These are phyloP conservation scores for Petrophora chlorosata DNA, from an alignment of 2,888 invertebrate species.

Conservation along the genomic window DNA sequence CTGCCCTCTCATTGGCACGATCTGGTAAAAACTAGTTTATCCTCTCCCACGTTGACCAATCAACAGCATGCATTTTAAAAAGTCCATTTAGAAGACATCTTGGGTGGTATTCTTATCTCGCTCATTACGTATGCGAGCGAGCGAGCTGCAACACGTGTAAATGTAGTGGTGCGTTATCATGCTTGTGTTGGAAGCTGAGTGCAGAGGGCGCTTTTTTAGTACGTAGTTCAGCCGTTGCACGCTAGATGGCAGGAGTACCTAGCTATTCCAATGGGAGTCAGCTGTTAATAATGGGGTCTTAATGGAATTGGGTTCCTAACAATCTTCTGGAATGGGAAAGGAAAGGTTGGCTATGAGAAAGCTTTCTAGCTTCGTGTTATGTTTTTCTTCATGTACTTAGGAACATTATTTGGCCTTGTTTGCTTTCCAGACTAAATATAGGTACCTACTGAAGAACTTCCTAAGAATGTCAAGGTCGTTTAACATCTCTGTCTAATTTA, in stretches of 20 bases:
- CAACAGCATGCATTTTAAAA: constrained; percentile 64
- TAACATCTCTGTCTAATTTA: constrained; percentile 8
- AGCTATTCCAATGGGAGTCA: constrained; percentile 43
- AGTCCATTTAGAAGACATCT: constrained; percentile 67
- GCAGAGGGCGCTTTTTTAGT: constrained; percentile 66
- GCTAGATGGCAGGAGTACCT: constrained; percentile 57
- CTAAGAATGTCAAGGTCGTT: constrained; percentile 20
- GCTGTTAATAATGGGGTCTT: constrained; percentile 52
- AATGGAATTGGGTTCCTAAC: constrained; percentile 42
- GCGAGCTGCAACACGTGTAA: constrained; percentile 51
- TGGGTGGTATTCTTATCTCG: constrained; percentile 61
- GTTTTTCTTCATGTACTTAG: constrained; percentile 5
- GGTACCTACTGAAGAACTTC: neutral
- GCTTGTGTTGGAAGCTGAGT: constrained; percentile 33
- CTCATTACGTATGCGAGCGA: constrained; percentile 60
- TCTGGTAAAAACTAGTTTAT: constrained; percentile 59
- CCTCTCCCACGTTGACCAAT: constrained; percentile 68
- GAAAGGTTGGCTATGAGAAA: constrained; percentile 28
- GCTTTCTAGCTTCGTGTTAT: constrained; percentile 19
- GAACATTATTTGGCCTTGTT: constrained; percentile 7
- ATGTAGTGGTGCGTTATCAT: constrained; percentile 52
- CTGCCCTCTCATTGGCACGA: constrained; percentile 65
- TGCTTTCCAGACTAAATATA: neutral
- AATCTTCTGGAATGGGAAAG: constrained; percentile 30
- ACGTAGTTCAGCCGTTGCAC: constrained; percentile 51